Conservation (phyloP, 2,113 vertebrate species). For the Vicugna pacos region DNA sequence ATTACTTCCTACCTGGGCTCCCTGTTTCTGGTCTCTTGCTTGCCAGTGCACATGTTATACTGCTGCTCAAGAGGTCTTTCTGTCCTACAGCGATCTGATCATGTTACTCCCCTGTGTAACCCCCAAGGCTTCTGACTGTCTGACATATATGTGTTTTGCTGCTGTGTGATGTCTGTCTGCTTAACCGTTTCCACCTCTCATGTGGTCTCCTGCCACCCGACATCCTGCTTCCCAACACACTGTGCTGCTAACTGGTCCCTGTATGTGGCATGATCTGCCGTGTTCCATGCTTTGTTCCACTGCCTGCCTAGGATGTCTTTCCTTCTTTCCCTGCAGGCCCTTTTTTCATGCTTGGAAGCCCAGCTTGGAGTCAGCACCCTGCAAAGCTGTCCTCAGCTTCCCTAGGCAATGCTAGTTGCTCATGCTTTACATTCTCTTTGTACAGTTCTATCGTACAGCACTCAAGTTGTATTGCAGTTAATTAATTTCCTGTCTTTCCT, state of each 20-base stretch:
- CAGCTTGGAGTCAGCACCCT: not conserved
- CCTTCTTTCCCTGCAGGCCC: not conserved
- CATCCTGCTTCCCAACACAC: not conserved
- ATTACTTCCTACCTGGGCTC: not conserved
- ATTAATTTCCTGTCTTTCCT: constrained; percentile 41
- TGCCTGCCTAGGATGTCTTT: not conserved
- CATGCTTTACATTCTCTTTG: not conserved
- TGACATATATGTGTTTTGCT: not conserved
- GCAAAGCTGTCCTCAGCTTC: not conserved
- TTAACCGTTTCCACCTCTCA: not conserved
- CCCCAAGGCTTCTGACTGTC: not conserved
- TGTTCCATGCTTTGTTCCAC: not conserved
- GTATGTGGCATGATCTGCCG: not conserved
- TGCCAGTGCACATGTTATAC: not conserved
- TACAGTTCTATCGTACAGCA: not conserved
- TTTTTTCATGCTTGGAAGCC: not conserved
- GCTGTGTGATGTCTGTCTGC: not conserved
- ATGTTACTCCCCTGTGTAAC: not conserved
- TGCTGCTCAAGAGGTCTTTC: not conserved
- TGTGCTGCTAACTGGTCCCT: not conserved
- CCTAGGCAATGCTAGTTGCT: not conserved
- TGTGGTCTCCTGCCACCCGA: not conserved
- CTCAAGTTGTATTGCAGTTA: not conserved
- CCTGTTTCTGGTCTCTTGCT: not conserved
- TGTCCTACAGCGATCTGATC: not conserved